Base-by-base conservation (phyloP, 2,888 invertebrate genomes). In the Drosophila peninsularis region DNA sequence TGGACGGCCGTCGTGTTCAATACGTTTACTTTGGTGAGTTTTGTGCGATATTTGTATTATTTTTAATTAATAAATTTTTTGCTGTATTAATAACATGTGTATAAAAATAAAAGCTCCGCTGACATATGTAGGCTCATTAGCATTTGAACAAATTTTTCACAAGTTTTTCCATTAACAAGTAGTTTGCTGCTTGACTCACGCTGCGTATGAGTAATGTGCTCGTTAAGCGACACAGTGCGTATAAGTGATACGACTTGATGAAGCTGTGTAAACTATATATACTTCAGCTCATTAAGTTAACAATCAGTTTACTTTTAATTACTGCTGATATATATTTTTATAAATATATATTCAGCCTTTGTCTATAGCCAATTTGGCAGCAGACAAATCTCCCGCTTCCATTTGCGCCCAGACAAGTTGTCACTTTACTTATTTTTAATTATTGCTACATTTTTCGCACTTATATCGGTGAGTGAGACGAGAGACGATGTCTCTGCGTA, bases 1-100 rank as follows among this genome's bases (percentile, higher is more conserved):
- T 91, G 91, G 91, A 75, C 87, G 19, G 74, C 88, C 41, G 79
- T 90, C 9, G 63, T 89, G 13, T 90, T 84, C 69, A 90, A 87
- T 66, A 82, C 82, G 11, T 53, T 90, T 32, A 90, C 88, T 62
- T 74, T 90, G 90, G 90, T 90, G 70, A 89, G 91, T 63, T 41
- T 11, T 34, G 1, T 0, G 9, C 3, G 1, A 1, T 7, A 6
- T 30, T 30, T 13, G 2, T 32, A 3, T 4, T n/a, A n/a, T n/a
- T n/a, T 14, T 17, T 14, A 19, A 42, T 11, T 9, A 14, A 42
- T 56, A 9, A 17, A 50, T 61, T 32, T 42, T 19, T 7, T 11
- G 5, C 6, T 17, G 6, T 9, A 36, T 19, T 14, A 30, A 30
- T 24, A 14, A 19, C 6, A 63, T 37, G 11, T 42, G 36, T 34